Evolutionary conservation across 92 coral and sea anemone species (phyloP), one percentile per base, ranked within the genome.

Genomic region (Paragorgia papillata): DNA sequence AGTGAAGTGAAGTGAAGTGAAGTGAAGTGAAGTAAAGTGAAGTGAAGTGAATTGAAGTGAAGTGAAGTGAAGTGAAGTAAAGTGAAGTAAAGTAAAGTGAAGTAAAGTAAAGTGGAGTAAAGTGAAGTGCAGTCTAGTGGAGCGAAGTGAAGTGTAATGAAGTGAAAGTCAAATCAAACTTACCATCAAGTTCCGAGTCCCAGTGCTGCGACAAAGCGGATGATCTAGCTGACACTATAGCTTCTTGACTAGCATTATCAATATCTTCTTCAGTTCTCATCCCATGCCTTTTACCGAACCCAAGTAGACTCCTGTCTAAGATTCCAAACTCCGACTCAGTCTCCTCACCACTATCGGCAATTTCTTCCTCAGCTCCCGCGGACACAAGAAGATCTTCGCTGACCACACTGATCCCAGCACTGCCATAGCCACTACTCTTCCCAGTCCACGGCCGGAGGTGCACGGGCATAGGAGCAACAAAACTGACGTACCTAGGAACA

Each of bases 401-500:
- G 53, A 71, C 78, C 64, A 71, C 12, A 25, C 78, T 71, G 7
- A 71, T 54, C 50, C 78, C 64, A 54, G 28, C 4, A 50, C 78
- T 71, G 7, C 19, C 46, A 34, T 53, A 71, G 12, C 78, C 50
- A 17, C 78, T 71, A 26, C 78, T 71, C 49, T 31, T 32, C 2
- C 51, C 78, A 71, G 78, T 53, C 32, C 64, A 49, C 51, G 78
- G 78, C 4, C 78, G 78, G 44, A 50, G 31, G 50, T 71, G 78
- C 18, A 71, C 63, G 31, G 78, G 78, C 64, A 71, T 54, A 22
- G 64, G 78, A 22, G 57, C 46, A 67, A 90, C 96, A 75, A 90
- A 82, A 56, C 87, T 88, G 61, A 90, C 76, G 62, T 90, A 90
- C 73, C 85, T 73, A 9, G 96, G 96, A 31, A 90, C 92, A 82